These are phyloP conservation scores for Arge pagana DNA, from an alignment of 2,888 invertebrate species.

Conservation along the genomic window DNA sequence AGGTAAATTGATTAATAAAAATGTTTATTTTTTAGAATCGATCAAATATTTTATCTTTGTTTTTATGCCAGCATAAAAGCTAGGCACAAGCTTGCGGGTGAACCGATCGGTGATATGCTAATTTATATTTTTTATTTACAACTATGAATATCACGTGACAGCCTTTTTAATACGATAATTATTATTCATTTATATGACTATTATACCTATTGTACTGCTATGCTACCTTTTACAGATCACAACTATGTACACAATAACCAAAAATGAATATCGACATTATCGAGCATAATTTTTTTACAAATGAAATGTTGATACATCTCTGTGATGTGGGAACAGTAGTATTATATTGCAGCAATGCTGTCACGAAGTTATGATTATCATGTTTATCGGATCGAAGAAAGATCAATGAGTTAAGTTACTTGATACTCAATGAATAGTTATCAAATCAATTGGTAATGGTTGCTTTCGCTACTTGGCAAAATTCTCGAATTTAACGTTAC, in stretches of 20 bases:
- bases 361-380: too few species aligned
- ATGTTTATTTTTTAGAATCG: not conserved
- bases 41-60: slow-evolving; percentile 11
- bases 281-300: too few species aligned
- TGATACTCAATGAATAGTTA: not conserved
- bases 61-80: slow-evolving; percentile 20
- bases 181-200: too few species aligned
- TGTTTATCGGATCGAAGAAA: too few species aligned
- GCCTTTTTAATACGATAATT: slow-evolving; percentile 22
- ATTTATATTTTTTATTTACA: slow-evolving; percentile 23
- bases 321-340: slow-evolving; percentile 22
- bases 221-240: too few species aligned
- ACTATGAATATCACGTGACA: slow-evolving; percentile 26
- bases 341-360: too few species aligned
- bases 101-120: slow-evolving; percentile 34
- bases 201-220: too few species aligned
- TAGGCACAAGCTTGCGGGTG: slow-evolving; percentile 22
- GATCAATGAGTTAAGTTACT: too few species aligned
- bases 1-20: too few species aligned
- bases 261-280: too few species aligned
- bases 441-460: not conserved
- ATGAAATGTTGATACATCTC: too few species aligned
- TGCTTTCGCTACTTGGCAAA: not conserved
- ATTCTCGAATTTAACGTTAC: slow-evolving; percentile 6
- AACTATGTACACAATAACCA: too few species aligned